Evolutionary conservation across 2,797 vertebrate species (phyloP).

Genomic region (Mastacembelus armatus): DNA sequence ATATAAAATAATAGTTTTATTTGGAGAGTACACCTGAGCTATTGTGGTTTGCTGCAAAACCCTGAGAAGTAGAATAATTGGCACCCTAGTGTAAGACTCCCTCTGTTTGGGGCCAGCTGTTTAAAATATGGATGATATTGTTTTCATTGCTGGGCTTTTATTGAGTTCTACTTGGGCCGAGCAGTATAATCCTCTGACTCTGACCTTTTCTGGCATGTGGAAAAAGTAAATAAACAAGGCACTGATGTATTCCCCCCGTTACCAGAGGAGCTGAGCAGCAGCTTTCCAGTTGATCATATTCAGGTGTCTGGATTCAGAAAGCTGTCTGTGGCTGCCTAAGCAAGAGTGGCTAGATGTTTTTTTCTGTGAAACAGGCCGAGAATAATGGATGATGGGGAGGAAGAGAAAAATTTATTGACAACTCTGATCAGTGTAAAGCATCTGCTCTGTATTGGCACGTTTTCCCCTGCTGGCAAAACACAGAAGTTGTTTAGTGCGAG

Average conservation of each 20-base stretch:
- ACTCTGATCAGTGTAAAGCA: constrained; percentile 55
- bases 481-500: constrained; percentile 55
- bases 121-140: constrained; percentile 89
- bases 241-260: constrained; percentile 77
- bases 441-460: constrained; percentile 55
- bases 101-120: constrained; percentile 82
- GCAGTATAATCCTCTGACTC: constrained; percentile 79
- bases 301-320: constrained; percentile 71
- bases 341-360: constrained; percentile 48
- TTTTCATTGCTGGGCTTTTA: constrained; percentile 83
- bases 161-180: constrained; percentile 80
- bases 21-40: constrained; percentile 70
- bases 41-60: constrained; percentile 69
- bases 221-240: constrained; percentile 84
- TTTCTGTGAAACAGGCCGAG: constrained; percentile 37
- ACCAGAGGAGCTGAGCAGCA: constrained; percentile 69
- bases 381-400: constrained; percentile 61
- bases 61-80: constrained; percentile 85
- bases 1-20: constrained; percentile 59
- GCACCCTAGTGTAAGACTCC: constrained; percentile 81
- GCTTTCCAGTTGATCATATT: constrained; percentile 71
- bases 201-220: constrained; percentile 84
- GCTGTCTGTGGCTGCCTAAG: constrained; percentile 57
- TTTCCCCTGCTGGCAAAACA: constrained; percentile 42
- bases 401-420: constrained; percentile 69